Conservation (phyloP, 2,888 invertebrate genomes). For the Chrysodeixis includens region DNA sequence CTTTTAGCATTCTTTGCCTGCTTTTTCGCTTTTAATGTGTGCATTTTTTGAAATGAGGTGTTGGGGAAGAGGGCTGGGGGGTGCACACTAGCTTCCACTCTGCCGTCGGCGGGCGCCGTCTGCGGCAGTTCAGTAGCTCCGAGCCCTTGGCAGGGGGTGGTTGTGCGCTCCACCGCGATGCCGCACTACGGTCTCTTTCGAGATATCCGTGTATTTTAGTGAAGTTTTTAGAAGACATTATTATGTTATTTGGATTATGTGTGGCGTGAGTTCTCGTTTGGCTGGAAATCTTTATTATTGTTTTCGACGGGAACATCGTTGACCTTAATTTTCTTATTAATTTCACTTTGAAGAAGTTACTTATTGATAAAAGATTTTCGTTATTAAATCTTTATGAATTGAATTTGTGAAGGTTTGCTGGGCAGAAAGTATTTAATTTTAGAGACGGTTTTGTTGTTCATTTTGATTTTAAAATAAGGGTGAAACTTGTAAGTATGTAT, state of each 20-base stretch:
- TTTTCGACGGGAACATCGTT: constrained; percentile 26
- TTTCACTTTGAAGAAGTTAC: constrained; percentile 54
- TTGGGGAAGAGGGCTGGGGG: constrained; percentile 72
- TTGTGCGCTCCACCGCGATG: constrained; percentile 72
- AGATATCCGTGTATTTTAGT: constrained; percentile 68
- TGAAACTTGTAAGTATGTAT: constrained; percentile 37
- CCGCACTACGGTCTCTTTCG: constrained; percentile 66
- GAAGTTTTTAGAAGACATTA: constrained; percentile 70
- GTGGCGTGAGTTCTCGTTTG: constrained; percentile 68
- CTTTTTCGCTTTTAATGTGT: constrained; percentile 80
- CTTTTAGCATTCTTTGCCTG: constrained; percentile 75
- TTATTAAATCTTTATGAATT: constrained; percentile 33
- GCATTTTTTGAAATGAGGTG: constrained; percentile 79
- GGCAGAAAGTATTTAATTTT: constrained; percentile 39
- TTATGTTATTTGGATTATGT: constrained; percentile 62
- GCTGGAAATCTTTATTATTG: constrained; percentile 62
- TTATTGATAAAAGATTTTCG: constrained; percentile 43
- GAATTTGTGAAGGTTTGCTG: constrained; percentile 43
- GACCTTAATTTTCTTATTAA: constrained; percentile 32
- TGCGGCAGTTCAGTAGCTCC: constrained; percentile 77
- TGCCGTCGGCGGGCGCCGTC: constrained; percentile 68
- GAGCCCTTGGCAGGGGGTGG: constrained; percentile 77
- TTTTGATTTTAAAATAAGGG: constrained; percentile 27
- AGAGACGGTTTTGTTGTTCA: constrained; percentile 26
- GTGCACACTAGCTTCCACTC: constrained; percentile 76